A percentile compares a stretch with the other conserved stretches of the same genome.
Evolutionary conservation across 64 coral and sea anemone species (phyloP).

Genomic region (Pocillopora damicornis): DNA sequence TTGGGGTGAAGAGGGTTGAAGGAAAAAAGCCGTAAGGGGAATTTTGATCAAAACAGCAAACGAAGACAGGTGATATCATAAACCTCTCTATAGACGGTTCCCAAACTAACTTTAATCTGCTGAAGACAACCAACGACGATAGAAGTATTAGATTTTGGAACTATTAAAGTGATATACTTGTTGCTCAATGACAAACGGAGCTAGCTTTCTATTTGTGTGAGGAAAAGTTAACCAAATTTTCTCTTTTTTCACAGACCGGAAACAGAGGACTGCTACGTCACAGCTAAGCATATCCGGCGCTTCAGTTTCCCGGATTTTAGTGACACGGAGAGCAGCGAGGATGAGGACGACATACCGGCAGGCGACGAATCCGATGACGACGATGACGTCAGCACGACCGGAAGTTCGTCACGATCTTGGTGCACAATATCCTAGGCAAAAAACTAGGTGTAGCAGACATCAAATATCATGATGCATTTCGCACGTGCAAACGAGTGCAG

Average conservation of each 20-base stretch:
- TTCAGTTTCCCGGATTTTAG: conserved; percentile 74
- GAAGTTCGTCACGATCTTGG: conserved; percentile 62
- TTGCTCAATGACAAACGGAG: too few species aligned
- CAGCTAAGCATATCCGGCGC: conserved; percentile 77
- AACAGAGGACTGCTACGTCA: conserved; percentile 73
- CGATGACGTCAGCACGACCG: conserved; percentile 51
- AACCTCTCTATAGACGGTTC: too few species aligned
- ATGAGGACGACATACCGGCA: conserved; percentile 55
- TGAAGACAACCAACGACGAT: too few species aligned
- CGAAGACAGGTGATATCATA: too few species aligned
- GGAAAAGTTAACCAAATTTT: background rate
- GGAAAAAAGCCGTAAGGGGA: too few species aligned
- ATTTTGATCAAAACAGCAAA: too few species aligned
- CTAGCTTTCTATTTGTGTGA: too few species aligned
- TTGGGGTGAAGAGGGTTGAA: too few species aligned
- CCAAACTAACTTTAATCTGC: too few species aligned
- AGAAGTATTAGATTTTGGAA: too few species aligned
- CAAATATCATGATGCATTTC: background rate
- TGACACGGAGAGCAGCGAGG: conserved; percentile 91
- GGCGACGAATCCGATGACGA: conserved; percentile 71
- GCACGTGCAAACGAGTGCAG: background rate
- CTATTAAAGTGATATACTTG: too few species aligned
- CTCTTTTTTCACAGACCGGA: conserved; percentile 55
- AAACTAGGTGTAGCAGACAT: too few species aligned
- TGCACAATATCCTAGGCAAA: conserved; percentile 75